Evolutionary conservation across 2,113 vertebrate genomes (phyloP), one percentile per base, ranked within the genome.

Genomic region (Ramphastos sulfuratus): DNA sequence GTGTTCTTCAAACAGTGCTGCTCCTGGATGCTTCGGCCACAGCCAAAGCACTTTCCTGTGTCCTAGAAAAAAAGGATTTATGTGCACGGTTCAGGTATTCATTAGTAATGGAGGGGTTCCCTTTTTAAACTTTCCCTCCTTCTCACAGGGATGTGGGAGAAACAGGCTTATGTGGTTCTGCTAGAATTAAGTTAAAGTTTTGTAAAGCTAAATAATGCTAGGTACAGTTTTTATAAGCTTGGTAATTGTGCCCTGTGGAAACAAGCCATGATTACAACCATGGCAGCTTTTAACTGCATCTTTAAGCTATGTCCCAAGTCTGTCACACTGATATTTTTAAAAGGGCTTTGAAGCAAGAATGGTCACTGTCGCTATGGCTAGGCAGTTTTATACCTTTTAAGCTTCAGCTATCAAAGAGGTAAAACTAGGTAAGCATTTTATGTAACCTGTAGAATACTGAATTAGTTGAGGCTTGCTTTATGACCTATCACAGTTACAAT

Each of bases 161-260:
- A 91, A 91, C 56, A 58, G 52, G 87, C 61, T 83, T 39, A 48
- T 44, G 73, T 0, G 0, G 82, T 87, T 91, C 82, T 83, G 59
- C 46, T 63, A 54, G 79, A 91, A 85, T 59, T 31, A 91, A 89
- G 48, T 46, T 70, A 63, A 81, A 85, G 61, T 37, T 87, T 89
- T 87, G 52, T 91, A 85, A 94, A 92, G 66, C 61, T 84, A 93
- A 95, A 79, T 85, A 91, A 89, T 91, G 48, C 69, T 54, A 76
- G 79, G 52, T 54, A 80, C 4, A 1, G 0, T 25, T 93, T 96
- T 93, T 95, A 92, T 69, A 92, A 87, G 48, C 76, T 94, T 80
- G 48, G 65, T 85, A 87, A 89, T 75, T 83, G 82, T 64, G 79
- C 89, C 89, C 85, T 28, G 50, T 90, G 89, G 89, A 96, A 94